Percentiles rank a stretch among this genome's conserved stretches.
Conservation (phyloP, 2,888 invertebrate genomes). For the Lysandra bellargus region DNA sequence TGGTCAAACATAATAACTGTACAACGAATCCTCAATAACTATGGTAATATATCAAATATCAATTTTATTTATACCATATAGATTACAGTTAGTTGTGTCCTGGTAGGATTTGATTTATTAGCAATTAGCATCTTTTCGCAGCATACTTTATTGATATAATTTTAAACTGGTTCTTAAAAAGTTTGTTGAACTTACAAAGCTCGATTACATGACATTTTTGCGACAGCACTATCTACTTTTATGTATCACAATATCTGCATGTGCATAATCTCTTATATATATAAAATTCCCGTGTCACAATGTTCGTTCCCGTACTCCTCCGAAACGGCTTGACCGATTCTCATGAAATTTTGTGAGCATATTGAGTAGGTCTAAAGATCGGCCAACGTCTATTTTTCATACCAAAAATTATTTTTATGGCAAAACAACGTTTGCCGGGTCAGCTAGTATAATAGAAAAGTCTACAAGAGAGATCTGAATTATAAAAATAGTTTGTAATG, state of each 20-base stretch:
- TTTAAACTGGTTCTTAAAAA: slow-evolving; percentile 11
- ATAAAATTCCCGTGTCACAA: too few relatives aligned
- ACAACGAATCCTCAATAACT: not conserved
- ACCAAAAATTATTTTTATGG: too few relatives aligned
- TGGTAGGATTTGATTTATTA: not conserved
- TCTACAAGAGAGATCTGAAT: too few relatives aligned
- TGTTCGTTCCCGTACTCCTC: too few relatives aligned
- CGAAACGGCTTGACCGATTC: too few relatives aligned
- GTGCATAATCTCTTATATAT: too few relatives aligned
- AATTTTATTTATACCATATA: not conserved
- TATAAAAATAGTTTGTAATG: too few relatives aligned
- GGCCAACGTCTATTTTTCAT: too few relatives aligned
- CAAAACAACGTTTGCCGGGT: too few relatives aligned
- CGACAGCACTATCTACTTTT: not conserved
- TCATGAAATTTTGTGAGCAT: too few relatives aligned
- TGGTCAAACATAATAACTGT: not conserved
- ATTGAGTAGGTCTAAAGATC: too few relatives aligned
- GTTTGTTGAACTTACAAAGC: slow-evolving; percentile 2
- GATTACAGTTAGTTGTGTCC: not conserved
- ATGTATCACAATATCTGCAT: not conserved
- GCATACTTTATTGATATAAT: not conserved
- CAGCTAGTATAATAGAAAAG: too few relatives aligned
- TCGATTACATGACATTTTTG: not conserved
- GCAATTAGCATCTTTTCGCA: not conserved
- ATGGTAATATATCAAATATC: not conserved